Base-by-base conservation (phyloP, 2,113 vertebrate species). In the Sinocyclocheilus anshuiensis region DNA sequence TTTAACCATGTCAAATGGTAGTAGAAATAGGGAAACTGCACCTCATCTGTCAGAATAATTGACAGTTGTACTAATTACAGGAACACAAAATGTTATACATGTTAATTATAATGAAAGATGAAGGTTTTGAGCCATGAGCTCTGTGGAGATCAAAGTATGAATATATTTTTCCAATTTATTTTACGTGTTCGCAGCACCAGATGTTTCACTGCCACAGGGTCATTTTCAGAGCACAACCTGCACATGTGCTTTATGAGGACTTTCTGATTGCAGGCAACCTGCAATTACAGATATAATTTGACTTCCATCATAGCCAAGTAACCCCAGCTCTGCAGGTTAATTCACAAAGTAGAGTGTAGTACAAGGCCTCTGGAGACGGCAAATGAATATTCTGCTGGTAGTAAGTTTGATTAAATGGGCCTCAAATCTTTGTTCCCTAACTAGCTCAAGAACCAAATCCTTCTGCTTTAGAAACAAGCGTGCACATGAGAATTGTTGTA, bases 181-280 rank as follows among this genome's bases (percentile, higher is more conserved):
- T 83, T 81, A 53, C 69, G 75, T 61, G 67, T 53, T 71, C 20
- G 11, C 26, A 50, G 79, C 63, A 61, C 61, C 88, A 89, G 88
- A 89, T 89, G 86, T 87, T 85, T 71, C 71, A 75, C 69, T 53
- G 75, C 86, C 80, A 76, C 15, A 86, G 81, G 81, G 81, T 80
- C 67, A 81, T 59, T 72, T 72, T 81, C 50, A 86, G 45, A 50
- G 65, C 48, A 39, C 45, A 55, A 39, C 63, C 20, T 55, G 67
- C 81, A 82, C 78, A 79, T 59, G 63, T 42, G 63, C 26, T 83
- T 48, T 81, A 33, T 72, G 45, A 72, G 55, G 45, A 53, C 15
- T 79, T 79, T 57, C 50, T 83, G 45, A 65, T 18, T 81, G 24
- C 59, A 50, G 18, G 61, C 48, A 71, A 72, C 45, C 29, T 55